Evolutionary conservation across 2,888 invertebrate species (phyloP).

Genomic region (Steromphala cineraria): DNA sequence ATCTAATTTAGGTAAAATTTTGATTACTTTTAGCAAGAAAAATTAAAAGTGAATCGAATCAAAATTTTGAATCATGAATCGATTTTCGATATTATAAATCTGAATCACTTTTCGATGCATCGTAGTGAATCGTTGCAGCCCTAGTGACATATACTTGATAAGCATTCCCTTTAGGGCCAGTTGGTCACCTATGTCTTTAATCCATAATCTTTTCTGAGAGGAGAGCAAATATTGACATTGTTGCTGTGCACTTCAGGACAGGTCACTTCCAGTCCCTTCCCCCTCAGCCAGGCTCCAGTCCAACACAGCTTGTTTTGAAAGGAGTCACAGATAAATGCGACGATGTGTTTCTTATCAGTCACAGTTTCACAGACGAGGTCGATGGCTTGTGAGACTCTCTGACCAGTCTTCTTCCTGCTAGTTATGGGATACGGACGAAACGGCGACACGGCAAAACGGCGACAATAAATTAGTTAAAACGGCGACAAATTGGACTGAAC

Average conservation of each 20-base stretch:
- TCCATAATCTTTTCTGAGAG: constrained; percentile 22
- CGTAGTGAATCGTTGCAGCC: too few species aligned
- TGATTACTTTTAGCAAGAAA: too few species aligned
- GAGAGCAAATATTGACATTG: neutral
- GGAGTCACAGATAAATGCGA: neutral
- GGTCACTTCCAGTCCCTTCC: constrained; percentile 17
- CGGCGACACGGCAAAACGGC: too few species aligned
- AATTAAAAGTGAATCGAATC: too few species aligned
- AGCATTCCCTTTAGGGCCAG: constrained; percentile 17
- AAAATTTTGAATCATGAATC: too few species aligned
- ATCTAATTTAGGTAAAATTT: too few species aligned
- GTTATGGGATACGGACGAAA: too few species aligned
- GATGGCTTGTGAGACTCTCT: neutral
- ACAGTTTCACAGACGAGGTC: neutral
- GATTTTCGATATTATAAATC: too few species aligned
- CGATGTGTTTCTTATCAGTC: neutral
- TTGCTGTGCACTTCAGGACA: constrained; percentile 30
- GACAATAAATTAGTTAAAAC: too few species aligned
- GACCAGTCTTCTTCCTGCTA: too few species aligned
- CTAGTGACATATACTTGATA: neutral
- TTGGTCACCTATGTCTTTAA: constrained; percentile 5
- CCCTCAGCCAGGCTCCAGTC: constrained; percentile 26
- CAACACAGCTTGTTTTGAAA: constrained; percentile 19
- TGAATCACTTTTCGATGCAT: too few species aligned
- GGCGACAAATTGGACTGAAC: too few species aligned